These are phyloP conservation scores for Crocallis elinguaria DNA, from an alignment of 2,888 invertebrate species.

Conservation along the genomic window DNA sequence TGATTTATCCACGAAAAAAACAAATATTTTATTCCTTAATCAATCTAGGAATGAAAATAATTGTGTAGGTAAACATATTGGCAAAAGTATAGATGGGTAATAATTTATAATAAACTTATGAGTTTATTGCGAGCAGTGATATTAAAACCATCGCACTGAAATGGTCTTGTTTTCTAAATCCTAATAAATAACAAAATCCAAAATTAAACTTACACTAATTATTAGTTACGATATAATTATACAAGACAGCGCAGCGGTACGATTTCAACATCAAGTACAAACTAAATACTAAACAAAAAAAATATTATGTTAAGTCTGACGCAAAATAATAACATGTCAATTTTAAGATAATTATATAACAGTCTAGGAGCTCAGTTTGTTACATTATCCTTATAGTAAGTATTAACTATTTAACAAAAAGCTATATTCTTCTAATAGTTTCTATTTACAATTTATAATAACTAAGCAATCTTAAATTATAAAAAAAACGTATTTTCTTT, in stretches of 20 bases:
- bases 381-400: not conserved
- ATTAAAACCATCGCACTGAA: constrained; percentile 19
- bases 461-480: not conserved
- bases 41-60: constrained; percentile 30
- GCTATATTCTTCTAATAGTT: not conserved
- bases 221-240: not conserved
- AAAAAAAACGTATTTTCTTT: constrained; percentile 11
- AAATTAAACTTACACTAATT: not conserved
- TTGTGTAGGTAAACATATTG: constrained; percentile 10
- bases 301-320: not conserved
- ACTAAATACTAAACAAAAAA: not conserved
- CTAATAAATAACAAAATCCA: constrained; percentile 1
- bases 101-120: not conserved
- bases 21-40: constrained; percentile 33
- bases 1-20: constrained; percentile 32
- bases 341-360: not conserved
- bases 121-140: not conserved
- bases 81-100: constrained; percentile 1
- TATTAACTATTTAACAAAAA: constrained; percentile 13
- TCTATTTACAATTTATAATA: constrained; percentile 13
- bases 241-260: constrained; percentile 24
- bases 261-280: constrained; percentile 2
- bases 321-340: not conserved
- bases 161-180: constrained; percentile 1
- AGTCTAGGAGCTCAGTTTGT: not conserved